Base-by-base conservation (phyloP, 2,797 vertebrate species). In the Pteropus rufus region DNA sequence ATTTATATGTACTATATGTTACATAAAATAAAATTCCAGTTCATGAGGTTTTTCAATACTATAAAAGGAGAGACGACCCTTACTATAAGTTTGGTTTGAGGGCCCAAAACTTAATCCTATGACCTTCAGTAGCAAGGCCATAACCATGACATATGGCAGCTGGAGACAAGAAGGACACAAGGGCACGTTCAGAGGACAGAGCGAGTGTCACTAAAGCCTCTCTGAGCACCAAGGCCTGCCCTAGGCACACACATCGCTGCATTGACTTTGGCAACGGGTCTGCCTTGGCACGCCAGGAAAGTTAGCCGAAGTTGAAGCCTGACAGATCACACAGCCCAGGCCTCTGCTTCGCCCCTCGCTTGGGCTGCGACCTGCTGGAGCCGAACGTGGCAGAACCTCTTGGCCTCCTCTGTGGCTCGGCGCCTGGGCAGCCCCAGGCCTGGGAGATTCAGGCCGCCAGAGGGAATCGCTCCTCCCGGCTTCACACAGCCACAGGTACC, bases 211-310 rank as follows among this genome's bases (percentile, higher is more conserved):
- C 36, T 52, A n/a, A 72, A 90, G 31, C 69, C 58, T 19, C 73
- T 21, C 10, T 70, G 29, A 73, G 86, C 77, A 26, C 58, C n/a
- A 64, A n/a, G 81, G 10, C 49, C 89, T 62, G 89, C 94, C 72
- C 69, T 56, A 16, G 89, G 89, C 83, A 83, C 72, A 89, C 52
- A 73, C 80, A 24, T 44, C n/a, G 7, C 75, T 39, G 5, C 70
- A 65, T 84, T 94, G 93, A 95, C 93, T 92, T 94, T 92, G 96
- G 93, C 46, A 14, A 18, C 3, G 62, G 3, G 56, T 65, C 89
- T 21, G 44, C 75, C 91, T 95, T 69, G 73, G 73, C 41, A 77
- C 18, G 75, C 84, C 82, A 76, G n/a, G 83, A 26, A 79, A 85
- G 70, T 69, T 56, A 80, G 69, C 85, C 34, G 70, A 73, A 56